Evolutionary conservation across 35 echinoderm and acorn worm genomes (phyloP), one percentile per base, ranked within the genome.

Genomic region (Apostichopus parvimensis): DNA sequence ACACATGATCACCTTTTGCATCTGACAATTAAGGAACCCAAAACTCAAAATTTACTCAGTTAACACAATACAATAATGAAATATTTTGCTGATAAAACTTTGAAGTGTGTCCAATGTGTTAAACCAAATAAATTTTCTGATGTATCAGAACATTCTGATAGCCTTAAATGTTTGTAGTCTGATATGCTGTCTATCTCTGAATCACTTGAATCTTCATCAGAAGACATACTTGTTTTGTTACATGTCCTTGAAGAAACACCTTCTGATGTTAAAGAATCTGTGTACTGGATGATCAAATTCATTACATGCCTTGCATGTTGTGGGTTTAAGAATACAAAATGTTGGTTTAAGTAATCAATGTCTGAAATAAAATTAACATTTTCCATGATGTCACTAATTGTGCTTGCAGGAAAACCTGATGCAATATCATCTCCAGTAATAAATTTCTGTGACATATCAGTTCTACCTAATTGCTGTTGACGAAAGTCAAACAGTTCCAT

Each of bases 351-450:
- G 53, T 80, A 80, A 53, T 22, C 1, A 80, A 53, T 52, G n/a
- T 80, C 78, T 80, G 78, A 24, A 13, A 24, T 80, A 28, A 34
- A 80, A 7, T 20, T 14, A 7, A 80, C 78, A 28, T 80, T 13
- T 80, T 5, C 24, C 25, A 80, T 80, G 24, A 80, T 80, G 78
- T 80, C 13, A 7, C 52, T 80, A 5, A 80, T 28, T 28, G 78
- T 80, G 25, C 78, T 80, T 80, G 24, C 21, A 13, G 78, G 78
- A 9, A 80, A 45, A 28, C 25, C 78, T 28, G 83, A 58, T 58
- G 83, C 83, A 87, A 87, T 18, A 65, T 87, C 83, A 12, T 59
- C 54, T 13, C 83, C 83, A n/a, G 83, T 65, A 87, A 87, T 5
- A 1, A 58, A 56, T 65, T 87, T 53, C 26, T 28, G 22, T 21